A percentile compares a stretch with the other conserved stretches of the same genome.
phyloP scores from a whole-genome alignment of 2,797 vertebrate genomes.

The Acanthis flammea region DNA sequence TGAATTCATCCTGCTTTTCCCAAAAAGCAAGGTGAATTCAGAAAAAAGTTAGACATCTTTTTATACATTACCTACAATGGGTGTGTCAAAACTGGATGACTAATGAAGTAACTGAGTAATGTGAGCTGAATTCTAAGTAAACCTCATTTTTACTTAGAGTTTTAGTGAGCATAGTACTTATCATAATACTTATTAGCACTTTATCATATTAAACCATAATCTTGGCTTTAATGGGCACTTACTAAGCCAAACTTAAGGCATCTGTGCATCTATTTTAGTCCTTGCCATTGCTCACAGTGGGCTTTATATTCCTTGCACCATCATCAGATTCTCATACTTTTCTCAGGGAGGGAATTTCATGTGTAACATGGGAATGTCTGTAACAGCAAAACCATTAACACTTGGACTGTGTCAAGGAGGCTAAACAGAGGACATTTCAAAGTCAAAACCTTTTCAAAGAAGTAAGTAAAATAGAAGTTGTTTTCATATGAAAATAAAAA shows the following conservation, averaged over 20 bases:
- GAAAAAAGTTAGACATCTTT: background rate
- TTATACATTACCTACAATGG: background rate
- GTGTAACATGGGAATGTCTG: background rate
- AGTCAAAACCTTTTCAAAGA: background rate
- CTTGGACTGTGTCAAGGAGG: background rate
- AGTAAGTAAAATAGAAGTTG: background rate
- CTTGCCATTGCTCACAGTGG: background rate
- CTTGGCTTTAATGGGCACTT: background rate
- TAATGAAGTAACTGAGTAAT: background rate
- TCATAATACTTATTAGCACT: background rate
- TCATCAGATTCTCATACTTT: background rate
- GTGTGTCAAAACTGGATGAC: background rate
- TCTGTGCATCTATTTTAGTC: background rate
- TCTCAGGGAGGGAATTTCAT: background rate
- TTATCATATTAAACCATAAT: background rate
- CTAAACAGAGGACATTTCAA: background rate
- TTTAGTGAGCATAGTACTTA: background rate
- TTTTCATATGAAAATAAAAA: constrained; percentile 53
- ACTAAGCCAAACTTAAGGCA: background rate
- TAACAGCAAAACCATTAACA: background rate
- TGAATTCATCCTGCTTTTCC: background rate
- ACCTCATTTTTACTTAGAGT: background rate
- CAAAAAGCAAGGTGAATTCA: background rate
- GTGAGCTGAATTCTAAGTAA: background rate
- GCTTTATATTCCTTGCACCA: background rate